Evolutionary conservation across 2,113 vertebrate species (phyloP).

Genomic region (Sialia sialis): DNA sequence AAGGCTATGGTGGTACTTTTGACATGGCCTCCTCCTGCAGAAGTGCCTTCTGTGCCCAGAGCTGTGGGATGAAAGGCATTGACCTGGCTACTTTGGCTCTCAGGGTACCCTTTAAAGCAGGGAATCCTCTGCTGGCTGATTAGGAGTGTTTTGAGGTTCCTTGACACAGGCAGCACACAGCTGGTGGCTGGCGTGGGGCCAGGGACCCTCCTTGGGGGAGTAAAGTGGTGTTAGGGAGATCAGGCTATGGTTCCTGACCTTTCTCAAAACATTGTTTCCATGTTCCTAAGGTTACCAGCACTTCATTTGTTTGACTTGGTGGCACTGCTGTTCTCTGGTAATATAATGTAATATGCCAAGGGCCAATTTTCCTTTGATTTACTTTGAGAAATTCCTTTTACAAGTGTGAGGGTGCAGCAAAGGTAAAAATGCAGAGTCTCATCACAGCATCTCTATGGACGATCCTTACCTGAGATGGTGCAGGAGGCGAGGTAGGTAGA

Average conservation of each 20-base stretch:
- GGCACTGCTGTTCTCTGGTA: background rate
- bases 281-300: background rate
- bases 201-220: background rate
- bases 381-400: background rate
- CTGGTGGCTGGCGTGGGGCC: rapidly evolving
- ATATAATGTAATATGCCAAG: rapidly evolving
- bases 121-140: background rate
- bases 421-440: background rate
- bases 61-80: background rate
- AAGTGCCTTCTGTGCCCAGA: background rate
- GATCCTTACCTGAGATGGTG: background rate
- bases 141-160: background rate
- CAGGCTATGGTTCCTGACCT: background rate
- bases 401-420: background rate
- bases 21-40: background rate
- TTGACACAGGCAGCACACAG: background rate
- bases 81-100: background rate
- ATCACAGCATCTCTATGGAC: background rate
- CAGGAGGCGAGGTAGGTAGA: background rate
- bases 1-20: background rate
- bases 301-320: background rate
- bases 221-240: background rate
- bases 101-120: background rate
- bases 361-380: background rate
- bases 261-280: rapidly evolving